Evolutionary conservation across 64 coral and sea anemone species (phyloP).

Genomic region (Acropora tenuis): DNA sequence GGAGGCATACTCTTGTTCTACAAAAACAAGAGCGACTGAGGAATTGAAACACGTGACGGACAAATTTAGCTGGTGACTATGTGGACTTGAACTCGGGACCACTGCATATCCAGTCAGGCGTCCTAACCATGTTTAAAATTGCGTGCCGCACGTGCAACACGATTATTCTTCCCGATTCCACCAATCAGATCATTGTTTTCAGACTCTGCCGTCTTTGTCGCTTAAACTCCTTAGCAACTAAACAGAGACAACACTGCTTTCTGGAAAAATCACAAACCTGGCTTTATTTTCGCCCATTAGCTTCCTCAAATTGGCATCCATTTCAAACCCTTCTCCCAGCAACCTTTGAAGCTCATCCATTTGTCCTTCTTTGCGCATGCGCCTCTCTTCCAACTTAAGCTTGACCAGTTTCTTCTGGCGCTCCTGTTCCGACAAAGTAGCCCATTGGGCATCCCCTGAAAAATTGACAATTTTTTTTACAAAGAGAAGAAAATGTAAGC

Average conservation of each 20-base stretch:
- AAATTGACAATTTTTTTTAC: background rate
- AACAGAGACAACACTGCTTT: background rate
- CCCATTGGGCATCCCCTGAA: conserved; percentile 92
- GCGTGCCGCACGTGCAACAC: no score
- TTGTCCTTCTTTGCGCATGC: conserved; percentile 80
- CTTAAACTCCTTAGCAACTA: background rate
- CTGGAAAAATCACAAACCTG: conserved; percentile 38
- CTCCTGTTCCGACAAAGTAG: conserved; percentile 84
- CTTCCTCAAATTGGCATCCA: conserved; percentile 91
- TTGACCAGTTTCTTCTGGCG: conserved; percentile 86
- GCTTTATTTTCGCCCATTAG: conserved; percentile 97
- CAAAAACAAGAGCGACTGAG: no score
- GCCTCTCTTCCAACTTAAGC: conserved; percentile 87
- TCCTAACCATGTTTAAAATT: no score
- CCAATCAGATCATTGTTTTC: background rate
- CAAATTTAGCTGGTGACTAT: no score
- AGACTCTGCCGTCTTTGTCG: background rate
- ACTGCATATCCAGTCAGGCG: no score
- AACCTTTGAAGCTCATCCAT: conserved; percentile 83
- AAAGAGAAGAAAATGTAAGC: no score
- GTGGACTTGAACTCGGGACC: no score
- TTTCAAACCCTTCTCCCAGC: conserved; percentile 88
- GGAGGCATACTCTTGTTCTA: no score
- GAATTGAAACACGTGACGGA: no score
- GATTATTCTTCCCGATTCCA: background rate